These are phyloP conservation scores for Tipula unca DNA, from an alignment of 2,888 invertebrate genomes.

Conservation along the genomic window DNA sequence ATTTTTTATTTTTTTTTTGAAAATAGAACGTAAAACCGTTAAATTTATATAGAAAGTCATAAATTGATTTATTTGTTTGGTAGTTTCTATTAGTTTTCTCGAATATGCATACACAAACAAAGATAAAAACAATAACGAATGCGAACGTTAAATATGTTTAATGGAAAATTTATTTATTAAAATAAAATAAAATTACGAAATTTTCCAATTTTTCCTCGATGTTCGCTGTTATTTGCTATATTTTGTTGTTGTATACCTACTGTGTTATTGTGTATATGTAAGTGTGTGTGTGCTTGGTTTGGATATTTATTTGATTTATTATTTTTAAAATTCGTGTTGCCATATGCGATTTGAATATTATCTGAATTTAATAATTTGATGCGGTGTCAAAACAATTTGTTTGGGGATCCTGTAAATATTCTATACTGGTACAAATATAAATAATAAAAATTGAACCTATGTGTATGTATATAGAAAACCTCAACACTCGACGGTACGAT, in stretches of 20 bases:
- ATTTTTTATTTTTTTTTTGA: not conserved
- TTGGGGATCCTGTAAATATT: not conserved
- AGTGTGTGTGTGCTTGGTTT: not conserved
- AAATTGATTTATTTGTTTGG: not conserved
- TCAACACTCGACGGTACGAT: not conserved
- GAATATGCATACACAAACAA: not conserved
- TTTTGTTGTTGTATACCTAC: not conserved
- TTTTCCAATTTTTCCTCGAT: not conserved
- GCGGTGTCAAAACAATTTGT: not conserved
- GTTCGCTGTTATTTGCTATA: not conserved
- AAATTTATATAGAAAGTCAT: not conserved
- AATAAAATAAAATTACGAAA: not conserved
- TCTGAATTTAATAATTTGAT: not conserved
- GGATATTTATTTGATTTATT: not conserved
- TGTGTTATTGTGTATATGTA: not conserved
- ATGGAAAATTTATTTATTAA: not conserved
- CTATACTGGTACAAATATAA: not conserved
- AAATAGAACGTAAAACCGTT: not conserved
- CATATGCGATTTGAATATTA: not conserved
- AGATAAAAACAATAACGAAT: not conserved
- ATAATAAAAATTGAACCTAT: not conserved
- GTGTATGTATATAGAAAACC: too few relatives aligned
- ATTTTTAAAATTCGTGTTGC: not conserved
- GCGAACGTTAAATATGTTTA: not conserved
- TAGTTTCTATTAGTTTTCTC: not conserved